Percentiles rank a stretch among this genome's conserved stretches.
Evolutionary conservation across 2,797 vertebrate species (phyloP).

Genomic region (Melopsittacus undulatus): DNA sequence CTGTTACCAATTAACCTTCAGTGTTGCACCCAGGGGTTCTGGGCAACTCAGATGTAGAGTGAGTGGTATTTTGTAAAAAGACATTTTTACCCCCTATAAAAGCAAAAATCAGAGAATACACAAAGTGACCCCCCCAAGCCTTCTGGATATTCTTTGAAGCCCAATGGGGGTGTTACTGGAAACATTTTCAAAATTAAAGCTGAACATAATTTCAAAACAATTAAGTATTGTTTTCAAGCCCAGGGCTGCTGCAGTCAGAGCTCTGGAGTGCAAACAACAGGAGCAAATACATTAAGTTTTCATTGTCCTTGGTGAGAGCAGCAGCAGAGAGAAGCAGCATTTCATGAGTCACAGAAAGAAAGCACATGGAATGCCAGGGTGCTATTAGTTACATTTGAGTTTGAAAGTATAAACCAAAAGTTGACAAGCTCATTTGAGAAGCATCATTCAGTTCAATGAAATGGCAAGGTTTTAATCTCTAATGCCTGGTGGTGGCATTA

Average conservation of each 20-base stretch:
- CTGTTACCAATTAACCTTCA: not conserved
- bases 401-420: not conserved
- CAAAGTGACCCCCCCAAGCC: not conserved
- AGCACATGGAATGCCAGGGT: not conserved
- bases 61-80: not conserved
- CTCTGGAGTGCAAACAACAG: not conserved
- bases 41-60: not conserved
- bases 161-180: not conserved
- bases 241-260: not conserved
- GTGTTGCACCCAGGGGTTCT: not conserved
- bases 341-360: not conserved
- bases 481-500: not conserved
- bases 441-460: not conserved
- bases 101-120: not conserved
- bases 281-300: not conserved
- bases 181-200: conserved; percentile 18
- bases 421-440: not conserved
- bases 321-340: not conserved
- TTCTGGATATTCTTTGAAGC: not conserved
- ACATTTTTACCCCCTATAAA: not conserved
- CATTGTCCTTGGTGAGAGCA: not conserved
- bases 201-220: not conserved
- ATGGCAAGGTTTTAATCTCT: not conserved
- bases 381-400: not conserved
- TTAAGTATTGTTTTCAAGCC: not conserved